Base-by-base conservation (phyloP, 2,888 invertebrate species). In the Phrixothrix hirtus region DNA sequence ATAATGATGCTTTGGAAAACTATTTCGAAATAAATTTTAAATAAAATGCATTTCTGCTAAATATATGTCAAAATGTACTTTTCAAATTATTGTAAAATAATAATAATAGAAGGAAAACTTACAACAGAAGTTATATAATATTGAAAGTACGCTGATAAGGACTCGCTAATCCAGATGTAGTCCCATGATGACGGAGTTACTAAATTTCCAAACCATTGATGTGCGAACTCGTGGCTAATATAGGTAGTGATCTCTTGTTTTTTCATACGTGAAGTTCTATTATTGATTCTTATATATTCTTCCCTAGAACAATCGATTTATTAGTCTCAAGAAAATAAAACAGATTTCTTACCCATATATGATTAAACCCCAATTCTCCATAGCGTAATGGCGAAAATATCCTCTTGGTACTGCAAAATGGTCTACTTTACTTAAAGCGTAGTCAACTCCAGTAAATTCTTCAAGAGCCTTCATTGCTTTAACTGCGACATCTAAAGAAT, bases 291-390 rank as follows among this genome's bases (percentile, higher is more conserved):
- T 14, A 53, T 16, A 27, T 53, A 41, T 10, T 17, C 13, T 43
- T 53, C 53, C 7, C 53, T 53, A 11, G 2, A 37, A 41, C 2
- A 9, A n/a, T 2, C 13, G 15, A n/a, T 4, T 21, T 10, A 11
- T 10, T 6, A 26, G 11, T 26, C 2, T 34, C 10, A 7, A 14
- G 2, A 26, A 10, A n/a, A n/a, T n/a, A n/a, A n/a, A n/a, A n/a
- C n/a, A n/a, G n/a, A n/a, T n/a, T n/a, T n/a, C 32, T 58, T 67
- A 84, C 84, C 81, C 80, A 73, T 86, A 92, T 5, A 86, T 89
- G 3, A 90, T 79, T 12, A 92, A 77, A 5, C 91, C 92, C 90
- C 91, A 92, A 70, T 92, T 92, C 69, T 92, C 90, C 91, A 91
- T 91, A 38, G 90, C 91, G 34, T 87, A 87, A 59, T 86, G 84